Conservation (phyloP, 1,140 invertebrate genomes). For the Reticulitermes speratus region DNA sequence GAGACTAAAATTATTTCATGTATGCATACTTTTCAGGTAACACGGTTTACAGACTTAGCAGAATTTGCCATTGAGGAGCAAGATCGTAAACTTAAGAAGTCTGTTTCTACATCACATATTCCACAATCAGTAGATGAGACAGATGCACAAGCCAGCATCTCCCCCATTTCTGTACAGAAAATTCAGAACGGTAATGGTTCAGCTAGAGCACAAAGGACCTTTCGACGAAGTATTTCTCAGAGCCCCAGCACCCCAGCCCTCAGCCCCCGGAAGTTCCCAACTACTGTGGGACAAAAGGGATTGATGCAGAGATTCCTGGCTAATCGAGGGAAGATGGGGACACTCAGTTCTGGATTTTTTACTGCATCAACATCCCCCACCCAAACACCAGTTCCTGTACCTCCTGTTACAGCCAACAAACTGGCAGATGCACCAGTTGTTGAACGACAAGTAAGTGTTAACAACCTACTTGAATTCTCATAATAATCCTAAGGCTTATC, state of each 20-base stretch:
- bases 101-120: conserved; percentile 12
- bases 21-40: conserved; percentile 25
- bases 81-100: conserved; percentile 20
- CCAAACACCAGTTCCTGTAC: neutral
- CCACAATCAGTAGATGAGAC: neutral
- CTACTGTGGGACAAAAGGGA: conserved; percentile 21
- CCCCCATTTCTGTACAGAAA: neutral
- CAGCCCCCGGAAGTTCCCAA: neutral
- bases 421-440: neutral
- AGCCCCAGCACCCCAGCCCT: neutral
- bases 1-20: no score
- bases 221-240: neutral
- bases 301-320: conserved; percentile 33
- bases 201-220: neutral
- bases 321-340: conserved; percentile 25
- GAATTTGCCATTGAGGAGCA: conserved; percentile 29
- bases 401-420: neutral
- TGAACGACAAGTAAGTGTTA: neutral
- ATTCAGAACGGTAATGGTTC: neutral
- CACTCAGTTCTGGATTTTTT: neutral
- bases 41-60: conserved; percentile 30
- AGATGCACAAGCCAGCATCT: neutral
- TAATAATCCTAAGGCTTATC: no score
- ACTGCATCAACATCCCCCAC: neutral
- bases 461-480: no score